A percentile compares a stretch with the other conserved stretches of the same genome.
These are phyloP conservation scores for Amphimedon queenslandica DNA, from an alignment of 37 sponge, comb jelly and placozoan genomes.

Conservation along the genomic window DNA sequence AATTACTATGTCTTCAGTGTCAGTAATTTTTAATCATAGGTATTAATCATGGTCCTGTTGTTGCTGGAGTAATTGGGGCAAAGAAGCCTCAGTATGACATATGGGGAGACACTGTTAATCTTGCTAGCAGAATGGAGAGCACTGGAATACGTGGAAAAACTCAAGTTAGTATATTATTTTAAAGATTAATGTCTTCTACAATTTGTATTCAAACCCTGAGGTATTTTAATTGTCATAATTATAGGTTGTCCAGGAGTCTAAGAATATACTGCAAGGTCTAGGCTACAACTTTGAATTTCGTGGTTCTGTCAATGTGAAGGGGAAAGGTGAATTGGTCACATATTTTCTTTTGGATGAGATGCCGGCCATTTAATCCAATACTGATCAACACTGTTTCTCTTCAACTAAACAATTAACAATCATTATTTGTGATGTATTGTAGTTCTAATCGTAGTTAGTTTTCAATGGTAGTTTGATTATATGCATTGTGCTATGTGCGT, in stretches of 20 bases:
- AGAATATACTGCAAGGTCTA: not conserved
- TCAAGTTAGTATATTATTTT: no score
- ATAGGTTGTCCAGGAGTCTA: slow-evolving; percentile 15
- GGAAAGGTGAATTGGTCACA: slow-evolving; percentile 52
- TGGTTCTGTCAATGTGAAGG: slow-evolving; percentile 44
- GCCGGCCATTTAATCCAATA: no score
- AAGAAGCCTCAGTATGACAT: slow-evolving; percentile 91
- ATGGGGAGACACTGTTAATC: slow-evolving; percentile 94
- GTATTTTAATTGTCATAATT: no score
- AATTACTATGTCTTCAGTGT: not conserved
- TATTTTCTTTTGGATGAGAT: slow-evolving; percentile 22
- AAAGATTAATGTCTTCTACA: slow-evolving; percentile 10
- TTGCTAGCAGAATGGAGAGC: slow-evolving; percentile 90
- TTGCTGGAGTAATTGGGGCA: slow-evolving; percentile 93
- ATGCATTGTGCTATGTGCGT: no score
- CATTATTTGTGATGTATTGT: no score
- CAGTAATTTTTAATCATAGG: slow-evolving; percentile 51
- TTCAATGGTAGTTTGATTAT: no score
- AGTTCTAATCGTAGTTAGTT: no score
- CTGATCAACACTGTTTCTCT: no score
- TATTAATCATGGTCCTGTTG: slow-evolving; percentile 80
- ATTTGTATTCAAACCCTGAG: no score
- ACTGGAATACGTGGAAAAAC: slow-evolving; percentile 75
- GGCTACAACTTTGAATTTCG: slow-evolving; percentile 54
- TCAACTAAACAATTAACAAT: no score